Conservation (phyloP, 2,888 invertebrate species). For the Eucriotettix oculatus region DNA sequence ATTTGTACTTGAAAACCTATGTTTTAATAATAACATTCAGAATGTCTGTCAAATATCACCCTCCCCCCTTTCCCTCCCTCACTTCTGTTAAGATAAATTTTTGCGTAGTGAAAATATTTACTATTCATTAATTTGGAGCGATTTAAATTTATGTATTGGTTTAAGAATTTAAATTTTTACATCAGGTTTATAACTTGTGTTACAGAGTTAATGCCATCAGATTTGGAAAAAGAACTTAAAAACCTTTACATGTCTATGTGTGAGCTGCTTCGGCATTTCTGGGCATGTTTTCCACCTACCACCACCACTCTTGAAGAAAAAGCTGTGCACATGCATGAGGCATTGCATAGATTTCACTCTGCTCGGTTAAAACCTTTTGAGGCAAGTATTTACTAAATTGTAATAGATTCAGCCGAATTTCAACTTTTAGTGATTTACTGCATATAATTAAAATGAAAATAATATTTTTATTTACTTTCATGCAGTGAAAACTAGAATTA, state of each 20-base stretch:
- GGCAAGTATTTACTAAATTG: conserved; percentile 29
- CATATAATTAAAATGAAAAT: not conserved
- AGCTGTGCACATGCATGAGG: conserved; percentile 75
- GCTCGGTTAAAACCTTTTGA: conserved; percentile 75
- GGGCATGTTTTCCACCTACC: conserved; percentile 78
- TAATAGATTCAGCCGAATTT: not conserved
- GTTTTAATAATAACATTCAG: not conserved
- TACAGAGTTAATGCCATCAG: conserved; percentile 66
- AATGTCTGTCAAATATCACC: not conserved
- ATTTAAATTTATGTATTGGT: no score
- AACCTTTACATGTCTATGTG: conserved; percentile 72
- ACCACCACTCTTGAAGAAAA: conserved; percentile 58
- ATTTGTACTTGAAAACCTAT: not conserved
- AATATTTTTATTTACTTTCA: not conserved
- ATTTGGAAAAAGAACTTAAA: conserved; percentile 68
- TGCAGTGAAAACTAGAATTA: not conserved
- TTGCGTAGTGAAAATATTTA: no score
- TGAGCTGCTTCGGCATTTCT: conserved; percentile 85
- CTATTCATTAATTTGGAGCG: no score
- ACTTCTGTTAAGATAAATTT: not conserved
- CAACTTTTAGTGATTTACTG: not conserved
- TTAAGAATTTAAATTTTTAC: no score
- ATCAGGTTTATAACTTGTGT: conserved; percentile 11
- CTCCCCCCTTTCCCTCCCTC: not conserved
- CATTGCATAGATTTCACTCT: conserved; percentile 71